These are phyloP conservation scores for Drosophila burlai DNA, from an alignment of 1,140 invertebrate genomes.

Conservation along the genomic window DNA sequence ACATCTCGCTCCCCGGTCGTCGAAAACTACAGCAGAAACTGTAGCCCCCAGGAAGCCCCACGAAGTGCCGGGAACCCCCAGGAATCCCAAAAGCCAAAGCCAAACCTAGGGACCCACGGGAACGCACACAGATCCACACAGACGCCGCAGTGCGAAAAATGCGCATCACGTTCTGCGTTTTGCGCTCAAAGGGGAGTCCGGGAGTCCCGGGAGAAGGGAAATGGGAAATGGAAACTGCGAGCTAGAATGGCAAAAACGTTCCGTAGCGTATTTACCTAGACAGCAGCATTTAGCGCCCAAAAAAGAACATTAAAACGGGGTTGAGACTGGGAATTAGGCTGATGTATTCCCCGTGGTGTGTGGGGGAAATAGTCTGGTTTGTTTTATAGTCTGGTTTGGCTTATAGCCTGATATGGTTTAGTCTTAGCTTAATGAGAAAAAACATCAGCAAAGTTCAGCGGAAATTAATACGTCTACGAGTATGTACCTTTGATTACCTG, in stretches of 20 bases:
- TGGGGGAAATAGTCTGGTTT: not conserved
- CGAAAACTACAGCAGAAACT: conserved; percentile 20
- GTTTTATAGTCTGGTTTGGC: conserved; percentile 16
- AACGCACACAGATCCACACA: conserved; percentile 25
- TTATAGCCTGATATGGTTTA: conserved; percentile 18
- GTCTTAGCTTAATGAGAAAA: conserved; percentile 52
- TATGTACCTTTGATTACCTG: not conserved
- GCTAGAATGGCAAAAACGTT: conserved; percentile 48
- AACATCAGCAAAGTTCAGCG: conserved; percentile 2
- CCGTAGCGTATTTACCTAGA: conserved; percentile 68
- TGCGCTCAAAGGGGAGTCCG: conserved; percentile 32
- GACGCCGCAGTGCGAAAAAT: conserved; percentile 74
- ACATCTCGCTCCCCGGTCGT: conserved; percentile 5
- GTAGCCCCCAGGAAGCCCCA: conserved; percentile 14
- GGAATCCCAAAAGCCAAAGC: conserved; percentile 15
- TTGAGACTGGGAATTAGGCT: conserved; percentile 21
- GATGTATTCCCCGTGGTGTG: not conserved
- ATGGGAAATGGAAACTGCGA: conserved; percentile 17
- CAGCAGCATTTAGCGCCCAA: conserved; percentile 60
- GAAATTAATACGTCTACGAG: conserved; percentile 29
- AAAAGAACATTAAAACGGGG: conserved; percentile 54
- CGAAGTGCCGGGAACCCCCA: conserved; percentile 16
- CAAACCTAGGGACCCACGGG: conserved; percentile 17
- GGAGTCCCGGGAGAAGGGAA: conserved; percentile 30
- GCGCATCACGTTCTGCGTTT: conserved; percentile 79